Percentiles rank a stretch among this genome's conserved stretches.
phyloP scores from a whole-genome alignment of 1,140 invertebrate species.

The Gyrodactylus bullatarudis region DNA sequence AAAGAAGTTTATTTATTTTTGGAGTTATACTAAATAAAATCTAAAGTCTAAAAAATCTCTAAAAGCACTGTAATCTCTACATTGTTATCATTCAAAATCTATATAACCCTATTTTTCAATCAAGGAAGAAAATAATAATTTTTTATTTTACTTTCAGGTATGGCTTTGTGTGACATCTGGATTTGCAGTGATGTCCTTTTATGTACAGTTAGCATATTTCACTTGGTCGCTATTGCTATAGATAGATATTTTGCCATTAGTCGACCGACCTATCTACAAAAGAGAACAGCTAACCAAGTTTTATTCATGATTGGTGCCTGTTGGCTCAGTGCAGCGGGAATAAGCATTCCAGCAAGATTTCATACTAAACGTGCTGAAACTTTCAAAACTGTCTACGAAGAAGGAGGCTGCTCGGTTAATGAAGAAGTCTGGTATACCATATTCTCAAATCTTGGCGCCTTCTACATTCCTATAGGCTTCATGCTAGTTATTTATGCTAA shows the following conservation, averaged over 20 bases:
- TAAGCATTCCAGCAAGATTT: slow-evolving; percentile 22
- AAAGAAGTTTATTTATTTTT: no score
- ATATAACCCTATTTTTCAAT: no score
- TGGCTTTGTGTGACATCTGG: slow-evolving; percentile 22
- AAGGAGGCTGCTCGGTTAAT: slow-evolving; percentile 39
- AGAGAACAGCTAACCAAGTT: slow-evolving; percentile 19
- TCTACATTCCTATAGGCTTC: slow-evolving; percentile 60
- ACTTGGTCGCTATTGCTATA: slow-evolving; percentile 24
- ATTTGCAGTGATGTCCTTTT: slow-evolving; percentile 24
- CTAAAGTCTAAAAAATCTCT: no score
- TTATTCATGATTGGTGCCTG: slow-evolving; percentile 20
- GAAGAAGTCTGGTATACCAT: slow-evolving; percentile 51
- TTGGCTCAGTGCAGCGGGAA: slow-evolving; percentile 21
- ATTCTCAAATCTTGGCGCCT: slow-evolving; percentile 34
- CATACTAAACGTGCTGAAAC: slow-evolving; percentile 12
- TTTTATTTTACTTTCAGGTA: slow-evolving; percentile 14
- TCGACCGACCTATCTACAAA: slow-evolving; percentile 23
- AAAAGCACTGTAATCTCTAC: no score
- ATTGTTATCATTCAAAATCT: no score
- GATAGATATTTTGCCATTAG: slow-evolving; percentile 26
- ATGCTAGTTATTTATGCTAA: slow-evolving; percentile 71
- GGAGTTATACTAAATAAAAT: no score
- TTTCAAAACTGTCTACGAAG: slow-evolving; percentile 7
- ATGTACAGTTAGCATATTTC: slow-evolving; percentile 25
- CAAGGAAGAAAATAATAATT: no score